Evolutionary conservation across 2,888 invertebrate species (phyloP).

Genomic region (Rhagium mordax): DNA sequence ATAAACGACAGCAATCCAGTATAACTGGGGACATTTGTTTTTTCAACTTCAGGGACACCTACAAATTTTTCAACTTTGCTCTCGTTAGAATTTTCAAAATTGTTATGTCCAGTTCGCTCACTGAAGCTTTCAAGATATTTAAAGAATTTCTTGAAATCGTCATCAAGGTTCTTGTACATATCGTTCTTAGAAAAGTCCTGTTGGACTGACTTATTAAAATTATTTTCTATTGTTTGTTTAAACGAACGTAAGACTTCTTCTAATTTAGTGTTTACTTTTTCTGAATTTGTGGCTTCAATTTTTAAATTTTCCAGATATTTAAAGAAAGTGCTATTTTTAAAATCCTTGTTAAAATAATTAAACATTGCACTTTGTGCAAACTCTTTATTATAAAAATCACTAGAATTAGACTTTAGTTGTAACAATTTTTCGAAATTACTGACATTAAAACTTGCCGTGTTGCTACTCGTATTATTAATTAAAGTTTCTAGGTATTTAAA

Average conservation of each 20-base stretch:
- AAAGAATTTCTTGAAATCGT: constrained; percentile 16
- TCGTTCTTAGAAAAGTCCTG: neutral
- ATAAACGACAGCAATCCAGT: constrained; percentile 24
- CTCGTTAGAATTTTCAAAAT: constrained; percentile 1
- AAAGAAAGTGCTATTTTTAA: constrained; percentile 21
- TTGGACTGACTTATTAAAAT: neutral
- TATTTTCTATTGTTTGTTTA: neutral
- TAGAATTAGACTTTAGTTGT: neutral
- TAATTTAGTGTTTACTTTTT: neutral
- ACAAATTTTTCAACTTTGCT: constrained; percentile 18
- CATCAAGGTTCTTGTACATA: neutral
- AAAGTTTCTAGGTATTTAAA: constrained; percentile 14
- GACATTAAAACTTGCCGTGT: neutral
- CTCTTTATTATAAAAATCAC: neutral
- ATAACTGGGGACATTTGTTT: neutral
- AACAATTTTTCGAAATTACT: neutral
- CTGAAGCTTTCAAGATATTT: constrained; percentile 10
- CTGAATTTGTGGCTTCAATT: neutral
- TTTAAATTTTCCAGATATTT: constrained; percentile 13
- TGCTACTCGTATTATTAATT: neutral
- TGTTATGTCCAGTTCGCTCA: neutral
- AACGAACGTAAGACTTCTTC: neutral
- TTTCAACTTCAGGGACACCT: neutral
- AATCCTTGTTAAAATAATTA: constrained; percentile 16
- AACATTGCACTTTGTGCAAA: constrained; percentile 5